A percentile compares a stretch with the other conserved stretches of the same genome.
phyloP scores from a whole-genome alignment of 2,797 vertebrate genomes.

The Peromyscus aztecus region DNA sequence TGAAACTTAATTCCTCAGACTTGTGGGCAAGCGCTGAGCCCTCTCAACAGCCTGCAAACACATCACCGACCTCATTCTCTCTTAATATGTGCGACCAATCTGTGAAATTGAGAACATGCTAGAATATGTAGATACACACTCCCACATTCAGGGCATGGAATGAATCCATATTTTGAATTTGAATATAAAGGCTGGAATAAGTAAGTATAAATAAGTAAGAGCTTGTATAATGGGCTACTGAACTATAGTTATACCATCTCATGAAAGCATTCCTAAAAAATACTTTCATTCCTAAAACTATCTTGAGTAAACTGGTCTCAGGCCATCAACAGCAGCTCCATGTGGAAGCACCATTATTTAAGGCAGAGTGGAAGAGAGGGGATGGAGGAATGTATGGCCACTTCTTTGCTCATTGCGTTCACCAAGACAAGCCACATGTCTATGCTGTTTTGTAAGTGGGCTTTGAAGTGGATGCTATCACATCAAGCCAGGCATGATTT shows the following conservation, averaged over 20 bases:
- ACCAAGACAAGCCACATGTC: neutral
- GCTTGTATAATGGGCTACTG: neutral
- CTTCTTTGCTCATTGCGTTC: too few species aligned
- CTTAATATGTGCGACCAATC: neutral
- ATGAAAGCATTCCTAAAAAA: neutral
- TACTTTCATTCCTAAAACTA: neutral
- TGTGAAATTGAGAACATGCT: neutral
- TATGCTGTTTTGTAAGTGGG: neutral
- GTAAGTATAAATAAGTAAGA: neutral
- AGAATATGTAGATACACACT: neutral
- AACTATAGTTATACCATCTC: neutral
- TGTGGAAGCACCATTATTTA: neutral
- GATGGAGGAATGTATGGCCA: rapidly evolving
- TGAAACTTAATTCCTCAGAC: neutral
- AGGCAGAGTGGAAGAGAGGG: neutral
- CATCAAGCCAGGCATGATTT: neutral
- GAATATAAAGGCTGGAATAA: neutral
- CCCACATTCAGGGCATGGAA: neutral
- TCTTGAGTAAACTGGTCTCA: neutral
- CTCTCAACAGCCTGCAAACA: neutral
- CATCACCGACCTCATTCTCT: neutral
- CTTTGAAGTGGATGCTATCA: neutral
- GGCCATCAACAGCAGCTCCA: rapidly evolving
- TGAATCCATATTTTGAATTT: neutral
- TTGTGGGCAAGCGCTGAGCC: neutral